These are phyloP conservation scores for Halcyon chelicuti DNA, from an alignment of 2,797 vertebrate species.

Conservation along the genomic window DNA sequence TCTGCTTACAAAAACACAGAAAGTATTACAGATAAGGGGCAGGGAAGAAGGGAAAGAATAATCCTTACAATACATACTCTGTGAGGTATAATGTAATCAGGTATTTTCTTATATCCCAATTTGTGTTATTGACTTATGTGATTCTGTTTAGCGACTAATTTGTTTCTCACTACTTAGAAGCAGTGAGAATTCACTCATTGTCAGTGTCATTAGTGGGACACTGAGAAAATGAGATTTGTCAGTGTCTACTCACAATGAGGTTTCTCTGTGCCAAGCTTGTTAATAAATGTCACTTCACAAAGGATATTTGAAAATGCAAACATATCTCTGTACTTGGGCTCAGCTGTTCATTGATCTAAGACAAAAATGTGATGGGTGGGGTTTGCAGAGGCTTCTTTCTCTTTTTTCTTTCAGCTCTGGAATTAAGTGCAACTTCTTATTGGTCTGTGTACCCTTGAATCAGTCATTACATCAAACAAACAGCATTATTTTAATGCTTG, in stretches of 20 bases:
- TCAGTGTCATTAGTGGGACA: background rate
- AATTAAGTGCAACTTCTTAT: background rate
- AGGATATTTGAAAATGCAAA: conserved; percentile 29
- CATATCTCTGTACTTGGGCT: background rate
- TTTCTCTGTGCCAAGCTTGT: conserved; percentile 34
- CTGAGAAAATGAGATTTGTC: background rate
- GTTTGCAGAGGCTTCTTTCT: background rate
- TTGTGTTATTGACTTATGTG: conserved; percentile 2
- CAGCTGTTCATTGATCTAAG: background rate
- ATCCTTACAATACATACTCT: background rate
- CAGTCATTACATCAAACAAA: rapidly evolving
- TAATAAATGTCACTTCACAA: conserved; percentile 55
- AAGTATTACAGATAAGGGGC: conserved; percentile 18
- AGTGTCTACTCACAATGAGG: background rate
- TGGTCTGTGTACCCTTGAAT: background rate
- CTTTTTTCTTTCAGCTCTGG: background rate
- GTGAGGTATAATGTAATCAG: conserved; percentile 30
- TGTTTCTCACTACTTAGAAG: background rate
- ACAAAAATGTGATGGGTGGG: background rate
- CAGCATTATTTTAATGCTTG: background rate
- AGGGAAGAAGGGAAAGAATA: conserved; percentile 59
- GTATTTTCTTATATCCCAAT: conserved; percentile 24
- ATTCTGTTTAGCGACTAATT: background rate
- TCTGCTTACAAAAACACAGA: background rate
- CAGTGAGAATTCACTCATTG: background rate